Evolutionary conservation across 1,140 invertebrate species (phyloP), one percentile per base, ranked within the genome.

Genomic region (Trichonephila inaurata): DNA sequence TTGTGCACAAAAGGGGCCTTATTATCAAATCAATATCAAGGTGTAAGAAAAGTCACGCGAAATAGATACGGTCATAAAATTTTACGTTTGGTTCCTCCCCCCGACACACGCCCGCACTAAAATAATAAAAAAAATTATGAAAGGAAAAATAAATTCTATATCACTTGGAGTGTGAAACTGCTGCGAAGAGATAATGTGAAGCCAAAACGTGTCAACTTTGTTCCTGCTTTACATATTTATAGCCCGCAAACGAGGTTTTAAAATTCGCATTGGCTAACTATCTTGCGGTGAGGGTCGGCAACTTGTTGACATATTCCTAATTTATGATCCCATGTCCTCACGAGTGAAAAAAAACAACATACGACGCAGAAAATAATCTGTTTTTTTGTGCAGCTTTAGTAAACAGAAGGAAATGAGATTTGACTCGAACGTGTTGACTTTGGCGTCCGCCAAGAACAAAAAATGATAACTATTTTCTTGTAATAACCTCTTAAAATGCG

Each of bases 191-290:
- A 83, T 83, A 83, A 83, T 83, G 51, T 60, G 44, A n/a, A 44
- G 40, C 82, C 24, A 83, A 83, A 51, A 60, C 82, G 82, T 83
- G 82, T 83, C 82, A 83, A 51, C 82, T 83, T 60, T 58, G 82
- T 83, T 60, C 51, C 82, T 83, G 89, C 44, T 83, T 83, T 83
- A 44, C 82, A 83, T 83, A 83, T 83, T 83, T 83, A 83, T 83
- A 58, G 82, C 51, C 82, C 82, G 51, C 82, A 83, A 83, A 83
- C 82, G 82, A 83, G 82, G 82, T 40, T 83, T 83, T 83, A 83
- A 83, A 83, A 83, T 83, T 83, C 82, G 82, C 82, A 83, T 83
- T 83, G 44, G 82, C 82, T 83, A 83, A 83, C 82, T 83, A 83
- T 83, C 82, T 40, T n/a, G 18, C 28, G 87, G 40, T 40, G n/a